A percentile compares a stretch with the other conserved stretches of the same genome.
Conservation (phyloP, 2,888 invertebrate genomes). For the Thumatha senex region DNA sequence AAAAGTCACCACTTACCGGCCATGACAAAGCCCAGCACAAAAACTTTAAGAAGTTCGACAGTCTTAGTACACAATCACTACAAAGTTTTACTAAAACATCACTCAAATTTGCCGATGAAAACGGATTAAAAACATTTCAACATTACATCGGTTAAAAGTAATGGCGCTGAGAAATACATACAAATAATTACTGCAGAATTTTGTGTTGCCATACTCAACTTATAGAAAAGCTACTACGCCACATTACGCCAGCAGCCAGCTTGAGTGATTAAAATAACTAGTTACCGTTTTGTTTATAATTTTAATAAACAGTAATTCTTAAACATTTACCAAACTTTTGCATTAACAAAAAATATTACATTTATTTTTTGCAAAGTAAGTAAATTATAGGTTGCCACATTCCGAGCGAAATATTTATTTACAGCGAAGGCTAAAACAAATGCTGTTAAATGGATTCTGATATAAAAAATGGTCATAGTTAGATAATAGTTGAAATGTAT, state of each 20-base stretch:
- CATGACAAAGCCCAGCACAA: constrained; percentile 88
- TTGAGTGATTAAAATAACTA: neutral
- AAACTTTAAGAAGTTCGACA: constrained; percentile 80
- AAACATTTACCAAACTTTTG: no score
- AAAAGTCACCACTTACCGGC: constrained; percentile 89
- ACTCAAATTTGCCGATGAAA: constrained; percentile 83
- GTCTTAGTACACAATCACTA: constrained; percentile 81
- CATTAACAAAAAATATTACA: no score
- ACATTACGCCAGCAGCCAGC: no score
- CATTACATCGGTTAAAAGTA: constrained; percentile 82
- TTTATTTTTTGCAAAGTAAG: no score
- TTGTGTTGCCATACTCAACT: constrained; percentile 59
- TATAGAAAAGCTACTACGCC: constrained; percentile 4
- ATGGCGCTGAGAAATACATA: constrained; percentile 82
- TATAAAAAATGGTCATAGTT: no score
- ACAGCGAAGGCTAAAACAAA: no score
- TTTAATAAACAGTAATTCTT: no score
- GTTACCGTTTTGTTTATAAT: no score
- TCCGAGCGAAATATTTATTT: no score
- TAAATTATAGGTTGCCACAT: no score
- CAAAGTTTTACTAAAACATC: constrained; percentile 80
- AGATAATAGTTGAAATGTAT: no score
- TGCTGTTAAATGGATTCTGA: no score
- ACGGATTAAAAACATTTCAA: constrained; percentile 85
- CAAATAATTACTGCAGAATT: constrained; percentile 78